These are phyloP conservation scores for Heteronetta atricapilla DNA, from an alignment of 2,113 vertebrate genomes.

Conservation along the genomic window DNA sequence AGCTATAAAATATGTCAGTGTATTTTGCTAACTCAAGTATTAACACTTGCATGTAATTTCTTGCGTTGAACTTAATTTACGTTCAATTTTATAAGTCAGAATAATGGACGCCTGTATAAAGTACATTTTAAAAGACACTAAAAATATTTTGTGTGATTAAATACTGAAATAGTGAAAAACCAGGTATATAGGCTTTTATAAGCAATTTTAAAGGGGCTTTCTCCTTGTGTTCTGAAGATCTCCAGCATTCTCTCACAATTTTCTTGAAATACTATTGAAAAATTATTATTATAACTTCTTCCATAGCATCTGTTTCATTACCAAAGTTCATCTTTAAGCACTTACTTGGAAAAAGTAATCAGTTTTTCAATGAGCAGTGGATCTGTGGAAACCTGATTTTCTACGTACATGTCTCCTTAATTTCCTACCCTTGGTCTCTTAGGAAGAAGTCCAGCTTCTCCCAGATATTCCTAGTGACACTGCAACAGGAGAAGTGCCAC, in stretches of 20 bases:
- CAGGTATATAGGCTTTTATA: not conserved
- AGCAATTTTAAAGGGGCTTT: not conserved
- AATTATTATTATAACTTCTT: not conserved
- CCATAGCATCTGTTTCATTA: not conserved
- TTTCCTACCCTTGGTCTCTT: not conserved
- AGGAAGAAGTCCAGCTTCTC: not conserved
- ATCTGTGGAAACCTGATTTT: not conserved
- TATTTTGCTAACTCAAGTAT: conserved; percentile 20
- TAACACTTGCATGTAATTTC: conserved; percentile 33
- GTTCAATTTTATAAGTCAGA: not conserved
- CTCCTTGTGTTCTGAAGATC: not conserved
- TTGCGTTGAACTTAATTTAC: not conserved
- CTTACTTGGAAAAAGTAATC: not conserved
- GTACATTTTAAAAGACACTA: not conserved
- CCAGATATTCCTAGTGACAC: not conserved
- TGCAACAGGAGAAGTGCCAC: not conserved
- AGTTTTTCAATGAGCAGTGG: not conserved
- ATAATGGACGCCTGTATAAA: not conserved
- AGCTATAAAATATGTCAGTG: conserved; percentile 9
- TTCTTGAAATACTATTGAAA: not conserved
- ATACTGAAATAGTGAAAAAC: not conserved
- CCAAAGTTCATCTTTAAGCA: not conserved
- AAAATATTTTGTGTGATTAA: not conserved
- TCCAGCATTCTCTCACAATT: not conserved
- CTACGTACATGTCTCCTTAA: fast-evolving